Percentiles rank a stretch among this genome's conserved stretches.
Evolutionary conservation across 1,140 invertebrate genomes (phyloP).

Genomic region (Cherax quadricarinatus): DNA sequence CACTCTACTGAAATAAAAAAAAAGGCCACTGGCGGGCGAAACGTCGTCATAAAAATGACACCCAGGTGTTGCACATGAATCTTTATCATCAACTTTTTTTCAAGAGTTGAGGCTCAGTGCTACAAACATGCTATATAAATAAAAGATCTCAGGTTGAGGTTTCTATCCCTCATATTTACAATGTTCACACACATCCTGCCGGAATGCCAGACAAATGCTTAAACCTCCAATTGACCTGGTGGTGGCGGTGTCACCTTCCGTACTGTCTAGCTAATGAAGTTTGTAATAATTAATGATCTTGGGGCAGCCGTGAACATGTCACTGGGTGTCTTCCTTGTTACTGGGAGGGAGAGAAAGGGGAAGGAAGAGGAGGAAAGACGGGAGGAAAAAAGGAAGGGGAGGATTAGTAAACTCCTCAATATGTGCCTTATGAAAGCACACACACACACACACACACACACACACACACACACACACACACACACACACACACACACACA

Average conservation of each 20-base stretch:
- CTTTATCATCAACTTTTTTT: no score
- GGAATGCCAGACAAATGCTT: conserved; percentile 41
- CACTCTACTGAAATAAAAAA: no score
- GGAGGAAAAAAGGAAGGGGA: background rate
- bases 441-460: no score
- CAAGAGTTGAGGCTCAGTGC: no score
- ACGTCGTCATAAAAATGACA: no score
- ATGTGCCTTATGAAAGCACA: no score
- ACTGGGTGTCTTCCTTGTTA: background rate
- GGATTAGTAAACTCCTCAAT: no score
- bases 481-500: no score
- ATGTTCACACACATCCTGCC: background rate
- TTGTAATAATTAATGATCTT: conserved; percentile 40
- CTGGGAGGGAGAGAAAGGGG: background rate
- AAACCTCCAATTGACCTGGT: conserved; percentile 34
- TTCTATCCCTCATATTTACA: background rate
- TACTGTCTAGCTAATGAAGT: conserved; percentile 38
- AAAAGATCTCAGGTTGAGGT: background rate
- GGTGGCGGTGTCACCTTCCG: conserved; percentile 33
- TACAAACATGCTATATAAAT: no score
- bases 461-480: no score
- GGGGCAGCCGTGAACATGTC: background rate
- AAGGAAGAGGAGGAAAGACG: background rate
- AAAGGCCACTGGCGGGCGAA: no score
- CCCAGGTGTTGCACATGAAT: no score